These are phyloP conservation scores for Gryon sp. DNA, from an alignment of 1,140 invertebrate species.

Conservation along the genomic window DNA sequence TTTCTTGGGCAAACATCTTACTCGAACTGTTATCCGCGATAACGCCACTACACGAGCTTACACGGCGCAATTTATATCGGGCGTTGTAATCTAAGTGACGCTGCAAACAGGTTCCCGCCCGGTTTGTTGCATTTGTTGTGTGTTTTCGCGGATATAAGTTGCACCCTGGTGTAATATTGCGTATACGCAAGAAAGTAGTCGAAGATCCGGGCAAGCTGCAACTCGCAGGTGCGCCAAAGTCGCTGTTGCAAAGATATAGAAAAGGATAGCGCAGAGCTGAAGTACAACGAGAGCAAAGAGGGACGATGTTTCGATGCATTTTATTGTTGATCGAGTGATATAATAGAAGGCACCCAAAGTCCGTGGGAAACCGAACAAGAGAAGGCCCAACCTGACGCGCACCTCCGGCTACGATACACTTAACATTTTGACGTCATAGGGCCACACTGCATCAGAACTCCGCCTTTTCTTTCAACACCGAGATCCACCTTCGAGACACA, in stretches of 20 bases:
- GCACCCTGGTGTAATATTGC: slow-evolving; percentile 31
- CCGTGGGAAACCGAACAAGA: slow-evolving; percentile 77
- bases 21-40: slow-evolving; percentile 30
- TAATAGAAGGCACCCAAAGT: slow-evolving; percentile 74
- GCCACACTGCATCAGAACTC: slow-evolving; percentile 52
- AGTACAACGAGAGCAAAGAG: slow-evolving; percentile 34
- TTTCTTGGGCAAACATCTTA: slow-evolving; percentile 34
- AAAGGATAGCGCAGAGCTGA: slow-evolving; percentile 21
- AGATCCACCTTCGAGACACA: slow-evolving; percentile 47
- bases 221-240: slow-evolving; percentile 47
- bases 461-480: slow-evolving; percentile 50
- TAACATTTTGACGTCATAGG: slow-evolving; percentile 67
- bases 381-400: slow-evolving; percentile 75
- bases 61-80: slow-evolving; percentile 35
- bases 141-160: slow-evolving; percentile 44
- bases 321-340: slow-evolving; percentile 78
- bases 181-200: slow-evolving; percentile 18
- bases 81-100: slow-evolving; percentile 31
- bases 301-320: slow-evolving; percentile 63
- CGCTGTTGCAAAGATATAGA: slow-evolving; percentile 33
- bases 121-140: slow-evolving; percentile 18
- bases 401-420: slow-evolving; percentile 70
- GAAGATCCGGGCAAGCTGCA: slow-evolving; percentile 53
- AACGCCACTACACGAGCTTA: slow-evolving; percentile 24
- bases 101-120: slow-evolving; percentile 41